A percentile compares a stretch with the other conserved stretches of the same genome.
Evolutionary conservation across 2,113 vertebrate species (phyloP).

Genomic region (Pipra filicauda): DNA sequence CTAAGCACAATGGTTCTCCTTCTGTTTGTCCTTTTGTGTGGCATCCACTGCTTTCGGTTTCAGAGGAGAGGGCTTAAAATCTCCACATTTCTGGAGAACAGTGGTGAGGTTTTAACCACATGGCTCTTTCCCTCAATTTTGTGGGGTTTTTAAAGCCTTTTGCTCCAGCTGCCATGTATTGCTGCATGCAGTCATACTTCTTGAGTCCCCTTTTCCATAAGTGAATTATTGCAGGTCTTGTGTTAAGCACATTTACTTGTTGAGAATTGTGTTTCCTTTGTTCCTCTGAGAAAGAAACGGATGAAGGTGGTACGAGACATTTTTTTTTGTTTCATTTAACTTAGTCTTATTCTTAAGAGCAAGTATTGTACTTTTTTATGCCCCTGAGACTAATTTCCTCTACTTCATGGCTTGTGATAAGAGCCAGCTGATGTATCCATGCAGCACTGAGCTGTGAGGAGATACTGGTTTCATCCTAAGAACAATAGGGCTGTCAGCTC

Average conservation of each 20-base stretch:
- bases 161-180: not conserved
- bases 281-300: not conserved
- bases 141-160: fast-evolving
- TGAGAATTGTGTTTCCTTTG: not conserved
- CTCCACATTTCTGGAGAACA: not conserved
- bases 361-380: not conserved
- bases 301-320: not conserved
- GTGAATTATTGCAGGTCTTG: not conserved
- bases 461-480: not conserved
- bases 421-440: not conserved
- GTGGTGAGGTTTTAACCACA: not conserved
- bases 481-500: not conserved
- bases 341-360: not conserved
- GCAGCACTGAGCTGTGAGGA: not conserved
- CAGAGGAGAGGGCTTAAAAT: not conserved
- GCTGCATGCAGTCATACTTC: not conserved
- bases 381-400: not conserved
- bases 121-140: not conserved
- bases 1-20: not conserved
- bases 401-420: not conserved
- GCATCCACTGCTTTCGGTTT: not conserved
- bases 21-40: not conserved
- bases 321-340: not conserved
- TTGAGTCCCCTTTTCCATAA: not conserved
- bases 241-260: not conserved